A percentile compares a stretch with the other conserved stretches of the same genome.
phyloP scores from a whole-genome alignment of 1,140 invertebrate genomes.

The Tribolium castaneum region DNA sequence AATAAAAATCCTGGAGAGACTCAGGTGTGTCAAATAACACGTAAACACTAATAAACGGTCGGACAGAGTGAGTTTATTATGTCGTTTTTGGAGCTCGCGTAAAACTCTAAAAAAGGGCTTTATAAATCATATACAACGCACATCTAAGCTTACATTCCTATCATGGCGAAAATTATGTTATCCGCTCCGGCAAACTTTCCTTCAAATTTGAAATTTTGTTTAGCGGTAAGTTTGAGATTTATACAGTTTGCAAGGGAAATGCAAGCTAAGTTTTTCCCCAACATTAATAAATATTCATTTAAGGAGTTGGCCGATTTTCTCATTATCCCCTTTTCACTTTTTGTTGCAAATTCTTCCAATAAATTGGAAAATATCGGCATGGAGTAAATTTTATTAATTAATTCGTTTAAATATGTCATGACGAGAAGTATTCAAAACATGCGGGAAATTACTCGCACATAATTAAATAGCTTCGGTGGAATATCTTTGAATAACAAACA shows the following conservation, averaged over 20 bases:
- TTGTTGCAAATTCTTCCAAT: conserved; percentile 14
- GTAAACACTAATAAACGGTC: conserved; percentile 42
- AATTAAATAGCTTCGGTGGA: conserved; percentile 28
- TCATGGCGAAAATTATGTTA: conserved; percentile 42
- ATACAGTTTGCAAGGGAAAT: conserved; percentile 41
- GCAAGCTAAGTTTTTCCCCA: conserved; percentile 34
- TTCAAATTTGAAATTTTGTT: conserved; percentile 43
- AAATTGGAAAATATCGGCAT: conserved; percentile 15
- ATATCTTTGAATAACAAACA: conserved; percentile 33
- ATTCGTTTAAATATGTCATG: conserved; percentile 20
- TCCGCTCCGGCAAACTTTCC: conserved; percentile 38
- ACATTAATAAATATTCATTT: conserved; percentile 31
- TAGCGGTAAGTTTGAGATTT: conserved; percentile 41
- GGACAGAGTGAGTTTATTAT: conserved; percentile 40
- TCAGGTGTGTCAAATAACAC: conserved; percentile 40
- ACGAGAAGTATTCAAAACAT: conserved; percentile 12
- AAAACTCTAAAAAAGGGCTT: conserved; percentile 38
- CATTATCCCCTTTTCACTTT: conserved; percentile 18
- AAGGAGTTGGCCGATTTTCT: conserved; percentile 11
- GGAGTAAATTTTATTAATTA: conserved; percentile 14
- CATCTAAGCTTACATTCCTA: conserved; percentile 42
- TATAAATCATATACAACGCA: conserved; percentile 43
- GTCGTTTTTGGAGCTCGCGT: conserved; percentile 38
- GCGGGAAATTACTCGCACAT: conserved; percentile 21
- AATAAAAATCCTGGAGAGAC: conserved; percentile 22